phyloP scores from a whole-genome alignment of 2,888 invertebrate genomes.

The Orchestes rusci region DNA sequence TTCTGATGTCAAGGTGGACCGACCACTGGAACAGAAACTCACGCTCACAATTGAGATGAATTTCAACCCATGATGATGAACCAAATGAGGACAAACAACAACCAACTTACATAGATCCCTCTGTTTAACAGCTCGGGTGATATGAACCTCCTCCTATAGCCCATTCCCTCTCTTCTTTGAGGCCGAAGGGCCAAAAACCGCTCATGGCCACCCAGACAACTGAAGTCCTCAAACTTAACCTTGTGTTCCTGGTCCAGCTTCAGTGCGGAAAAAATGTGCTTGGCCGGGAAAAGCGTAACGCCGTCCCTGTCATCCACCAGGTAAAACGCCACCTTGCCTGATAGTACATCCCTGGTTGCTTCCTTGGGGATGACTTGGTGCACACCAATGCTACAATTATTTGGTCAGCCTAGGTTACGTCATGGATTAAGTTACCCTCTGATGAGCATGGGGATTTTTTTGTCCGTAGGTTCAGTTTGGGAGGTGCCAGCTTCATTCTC shows the following conservation, averaged over 20 bases:
- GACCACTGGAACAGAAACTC: background rate
- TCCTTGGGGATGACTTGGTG: slow-evolving; percentile 71
- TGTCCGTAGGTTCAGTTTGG: background rate
- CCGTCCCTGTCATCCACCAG: slow-evolving; percentile 60
- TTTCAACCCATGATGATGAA: too few species aligned
- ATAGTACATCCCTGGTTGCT: slow-evolving; percentile 65
- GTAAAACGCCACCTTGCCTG: slow-evolving; percentile 68
- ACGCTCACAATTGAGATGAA: too few species aligned
- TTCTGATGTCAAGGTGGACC: background rate
- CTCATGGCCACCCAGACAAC: slow-evolving; percentile 40
- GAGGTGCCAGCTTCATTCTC: slow-evolving; percentile 12
- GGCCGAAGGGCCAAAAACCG: slow-evolving; percentile 33
- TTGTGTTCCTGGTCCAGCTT: slow-evolving; percentile 55
- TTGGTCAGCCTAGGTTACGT: too few species aligned
- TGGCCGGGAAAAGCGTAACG: slow-evolving; percentile 63
- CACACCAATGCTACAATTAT: slow-evolving; percentile 44
- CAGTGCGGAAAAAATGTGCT: slow-evolving; percentile 68
- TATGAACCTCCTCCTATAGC: slow-evolving; percentile 35
- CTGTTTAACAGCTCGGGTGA: slow-evolving; percentile 35
- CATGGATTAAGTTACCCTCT: too few species aligned
- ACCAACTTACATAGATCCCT: slow-evolving; percentile 38
- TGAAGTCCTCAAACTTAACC: slow-evolving; percentile 38
- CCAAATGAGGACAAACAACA: too few species aligned
- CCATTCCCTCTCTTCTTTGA: slow-evolving; percentile 31
- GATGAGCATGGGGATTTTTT: slow-evolving; percentile 19